Conservation (phyloP, 2,888 invertebrate species). For the Callinectes sapidus region DNA sequence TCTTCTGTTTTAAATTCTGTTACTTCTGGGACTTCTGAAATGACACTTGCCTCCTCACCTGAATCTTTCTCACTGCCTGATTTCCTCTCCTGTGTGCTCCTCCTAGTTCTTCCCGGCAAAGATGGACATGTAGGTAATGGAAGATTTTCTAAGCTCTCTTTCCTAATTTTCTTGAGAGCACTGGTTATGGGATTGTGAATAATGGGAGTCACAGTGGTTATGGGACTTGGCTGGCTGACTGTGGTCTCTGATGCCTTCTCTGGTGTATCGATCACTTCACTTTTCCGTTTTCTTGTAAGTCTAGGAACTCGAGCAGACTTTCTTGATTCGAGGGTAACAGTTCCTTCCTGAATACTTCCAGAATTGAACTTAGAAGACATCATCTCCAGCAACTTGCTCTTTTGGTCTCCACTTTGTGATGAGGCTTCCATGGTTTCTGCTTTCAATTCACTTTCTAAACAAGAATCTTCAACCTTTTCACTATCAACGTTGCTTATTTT, state of each 20-base stretch:
- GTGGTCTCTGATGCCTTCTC: slow-evolving; percentile 37
- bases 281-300: slow-evolving; percentile 60
- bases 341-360: slow-evolving; percentile 60
- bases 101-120: slow-evolving; percentile 39
- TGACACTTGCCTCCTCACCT: slow-evolving; percentile 59
- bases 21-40: slow-evolving; percentile 57
- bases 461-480: neutral
- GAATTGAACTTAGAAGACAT: slow-evolving; percentile 72
- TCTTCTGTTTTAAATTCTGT: slow-evolving; percentile 60
- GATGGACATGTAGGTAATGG: slow-evolving; percentile 19
- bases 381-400: slow-evolving; percentile 68
- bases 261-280: slow-evolving; percentile 54
- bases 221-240: neutral
- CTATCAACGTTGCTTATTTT: slow-evolving; percentile 22
- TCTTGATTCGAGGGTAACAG: slow-evolving; percentile 26
- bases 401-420: slow-evolving; percentile 61
- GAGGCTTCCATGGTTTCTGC: slow-evolving; percentile 50
- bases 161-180: slow-evolving; percentile 70
- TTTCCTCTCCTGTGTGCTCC: slow-evolving; percentile 46
- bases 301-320: slow-evolving; percentile 44
- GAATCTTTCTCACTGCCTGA: slow-evolving; percentile 68
- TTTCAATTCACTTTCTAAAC: slow-evolving; percentile 33
- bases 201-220: neutral
- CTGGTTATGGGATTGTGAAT: slow-evolving; percentile 63
- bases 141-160: slow-evolving; percentile 57